Evolutionary conservation across 2,797 vertebrate genomes (phyloP).

Genomic region (Chelidonichthys spinosus): DNA sequence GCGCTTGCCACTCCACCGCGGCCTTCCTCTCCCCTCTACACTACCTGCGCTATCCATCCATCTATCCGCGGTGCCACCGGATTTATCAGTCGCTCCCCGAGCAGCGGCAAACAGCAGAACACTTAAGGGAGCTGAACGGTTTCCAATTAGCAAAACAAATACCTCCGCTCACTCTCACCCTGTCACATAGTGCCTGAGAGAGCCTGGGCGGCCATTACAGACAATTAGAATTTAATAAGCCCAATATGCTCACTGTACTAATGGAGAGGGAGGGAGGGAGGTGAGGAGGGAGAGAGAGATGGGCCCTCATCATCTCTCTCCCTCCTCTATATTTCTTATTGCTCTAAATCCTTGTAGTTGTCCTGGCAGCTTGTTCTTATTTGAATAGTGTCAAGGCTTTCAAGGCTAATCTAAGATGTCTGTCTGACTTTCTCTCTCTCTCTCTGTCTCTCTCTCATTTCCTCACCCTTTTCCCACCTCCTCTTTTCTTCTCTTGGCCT

Average conservation of each 20-base stretch:
- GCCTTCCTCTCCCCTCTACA: constrained; percentile 13
- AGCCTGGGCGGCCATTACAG: constrained; percentile 79
- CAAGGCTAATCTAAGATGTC: constrained; percentile 44
- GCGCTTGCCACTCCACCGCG: constrained; percentile 15
- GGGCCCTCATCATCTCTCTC: constrained; percentile 55
- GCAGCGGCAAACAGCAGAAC: constrained; percentile 67
- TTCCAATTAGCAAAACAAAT: constrained; percentile 86
- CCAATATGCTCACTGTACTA: constrained; percentile 82
- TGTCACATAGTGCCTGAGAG: constrained; percentile 75
- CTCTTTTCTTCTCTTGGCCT: constrained; percentile 20
- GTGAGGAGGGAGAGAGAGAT: constrained; percentile 51
- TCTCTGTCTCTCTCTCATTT: constrained; percentile 38
- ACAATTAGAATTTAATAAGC: constrained; percentile 86
- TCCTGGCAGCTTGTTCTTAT: constrained; percentile 66
- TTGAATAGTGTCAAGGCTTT: constrained; percentile 74
- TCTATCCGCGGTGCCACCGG: constrained; percentile 43
- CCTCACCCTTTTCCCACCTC: constrained; percentile 46
- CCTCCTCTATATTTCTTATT: constrained; percentile 60
- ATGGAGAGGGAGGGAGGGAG: constrained; percentile 69
- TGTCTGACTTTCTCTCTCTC: constrained; percentile 9
- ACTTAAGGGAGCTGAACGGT: constrained; percentile 78
- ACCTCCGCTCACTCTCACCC: constrained; percentile 73
- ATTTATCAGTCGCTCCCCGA: constrained; percentile 60
- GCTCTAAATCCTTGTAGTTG: constrained; percentile 74
- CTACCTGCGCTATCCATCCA: constrained; percentile 57